phyloP scores from a whole-genome alignment of 2,113 vertebrate species.

The Heterochromis multidens region DNA sequence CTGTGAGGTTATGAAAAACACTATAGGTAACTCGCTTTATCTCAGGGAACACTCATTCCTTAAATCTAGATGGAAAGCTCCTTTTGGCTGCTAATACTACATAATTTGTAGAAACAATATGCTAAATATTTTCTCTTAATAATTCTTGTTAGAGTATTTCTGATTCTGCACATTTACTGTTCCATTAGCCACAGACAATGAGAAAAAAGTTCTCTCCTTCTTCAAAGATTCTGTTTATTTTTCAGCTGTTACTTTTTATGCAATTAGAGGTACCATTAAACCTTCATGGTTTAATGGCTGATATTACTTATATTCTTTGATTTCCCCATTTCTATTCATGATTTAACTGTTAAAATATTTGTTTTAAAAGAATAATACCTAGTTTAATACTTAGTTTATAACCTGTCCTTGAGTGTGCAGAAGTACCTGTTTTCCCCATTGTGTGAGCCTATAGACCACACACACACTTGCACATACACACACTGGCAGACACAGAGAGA shows the following conservation, averaged over 20 bases:
- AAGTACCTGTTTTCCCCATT: background rate
- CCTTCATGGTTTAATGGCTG: background rate
- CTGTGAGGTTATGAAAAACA: background rate
- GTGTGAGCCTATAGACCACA: rapidly evolving
- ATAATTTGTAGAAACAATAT: background rate
- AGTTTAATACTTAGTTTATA: background rate
- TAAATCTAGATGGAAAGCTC: background rate
- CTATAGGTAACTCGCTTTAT: background rate
- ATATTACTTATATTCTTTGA: background rate
- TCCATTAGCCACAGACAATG: background rate
- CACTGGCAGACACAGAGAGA: background rate
- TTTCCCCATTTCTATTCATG: background rate
- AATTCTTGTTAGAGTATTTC: background rate
- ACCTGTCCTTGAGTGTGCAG: background rate
- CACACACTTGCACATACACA: background rate
- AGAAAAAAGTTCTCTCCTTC: background rate
- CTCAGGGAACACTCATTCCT: background rate
- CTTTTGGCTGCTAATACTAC: background rate
- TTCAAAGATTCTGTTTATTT: background rate
- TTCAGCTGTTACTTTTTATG: background rate
- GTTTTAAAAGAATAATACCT: background rate
- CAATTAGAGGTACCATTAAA: background rate
- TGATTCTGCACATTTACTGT: background rate
- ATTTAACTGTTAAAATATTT: background rate
- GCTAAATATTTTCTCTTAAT: background rate